Conservation (phyloP, 2,797 vertebrate genomes). For the Periparus ater region DNA sequence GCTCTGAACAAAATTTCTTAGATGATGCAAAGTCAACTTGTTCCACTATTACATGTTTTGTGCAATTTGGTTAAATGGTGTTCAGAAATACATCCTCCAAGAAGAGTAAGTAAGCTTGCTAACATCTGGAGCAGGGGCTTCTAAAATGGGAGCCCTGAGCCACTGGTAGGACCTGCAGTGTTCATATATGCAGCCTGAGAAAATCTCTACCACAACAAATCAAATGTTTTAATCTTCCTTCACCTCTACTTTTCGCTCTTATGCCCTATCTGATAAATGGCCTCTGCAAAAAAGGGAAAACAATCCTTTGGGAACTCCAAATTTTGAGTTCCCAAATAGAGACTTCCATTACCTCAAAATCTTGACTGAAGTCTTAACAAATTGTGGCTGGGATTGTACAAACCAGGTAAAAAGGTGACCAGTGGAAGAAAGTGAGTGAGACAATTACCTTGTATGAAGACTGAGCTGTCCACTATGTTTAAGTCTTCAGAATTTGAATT, state of each 20-base stretch:
- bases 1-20: not conserved
- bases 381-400: not conserved
- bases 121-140: not conserved
- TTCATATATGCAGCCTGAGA: not conserved
- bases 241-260: not conserved
- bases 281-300: not conserved
- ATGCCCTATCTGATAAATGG: not conserved
- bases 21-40: not conserved
- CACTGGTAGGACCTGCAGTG: fast-evolving
- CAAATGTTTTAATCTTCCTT: not conserved
- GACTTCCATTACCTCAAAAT: not conserved
- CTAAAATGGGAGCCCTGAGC: not conserved
- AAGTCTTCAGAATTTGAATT: not conserved
- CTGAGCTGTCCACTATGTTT: not conserved
- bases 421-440: not conserved
- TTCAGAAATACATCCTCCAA: not conserved
- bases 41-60: not conserved
- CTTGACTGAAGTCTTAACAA: not conserved
- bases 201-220: not conserved
- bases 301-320: not conserved
- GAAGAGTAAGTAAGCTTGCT: not conserved
- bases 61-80: not conserved
- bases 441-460: not conserved
- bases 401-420: not conserved
- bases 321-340: not conserved